Base-by-base conservation (phyloP, 1,140 invertebrate genomes). In the Stratiolaelaps scimitus region DNA sequence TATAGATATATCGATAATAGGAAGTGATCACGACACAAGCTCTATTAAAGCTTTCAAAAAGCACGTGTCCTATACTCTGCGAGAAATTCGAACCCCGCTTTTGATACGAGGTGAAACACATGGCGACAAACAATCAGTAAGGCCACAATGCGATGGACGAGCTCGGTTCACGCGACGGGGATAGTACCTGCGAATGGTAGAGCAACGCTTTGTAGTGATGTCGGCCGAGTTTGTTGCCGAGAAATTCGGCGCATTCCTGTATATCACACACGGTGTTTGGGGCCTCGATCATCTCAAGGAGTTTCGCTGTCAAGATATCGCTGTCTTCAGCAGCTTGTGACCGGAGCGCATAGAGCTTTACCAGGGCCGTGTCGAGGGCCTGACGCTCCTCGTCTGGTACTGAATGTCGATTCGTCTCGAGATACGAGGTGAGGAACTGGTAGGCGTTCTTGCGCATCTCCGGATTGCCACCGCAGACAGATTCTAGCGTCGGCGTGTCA, bases 291-390 rank as follows among this genome's bases (percentile, higher is more conserved):
- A 60, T 60, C 26, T 60, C 53, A 1, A 60, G 53, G 26, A 60
- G 20, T 26, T 60, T 60, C 13, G 53, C 26, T 1, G 53, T 60
- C 2, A 60, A 23, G 10, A 60, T 60, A 23, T 60, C 53, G 20
- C 53, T 60, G 53, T 60, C 53, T 34, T 60, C 53, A 6, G 23
- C 53, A 15, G 53, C 53, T 26, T 60, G 26, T 2, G 53, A 60
- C 10, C 53, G 26, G 17, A 60, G 10, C 15, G 76, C 76, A 72
- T 78, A 77, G 17, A 80, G 65, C 68, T 79, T 80, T 64, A 79
- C 69, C 48, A 79, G 71, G 6, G 76, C 78, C 29, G 75, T 75
- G 67, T 79, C 76, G n/a, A 79, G 70, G 69, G 77, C 77, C 77
- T 79, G 66, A 2, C 53, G 26, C 20, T 60, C 17, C 2, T 60